Percentiles rank a stretch among this genome's conserved stretches.
phyloP scores from a whole-genome alignment of 2,113 vertebrate genomes.

The Sinocyclocheilus maitianheensis region DNA sequence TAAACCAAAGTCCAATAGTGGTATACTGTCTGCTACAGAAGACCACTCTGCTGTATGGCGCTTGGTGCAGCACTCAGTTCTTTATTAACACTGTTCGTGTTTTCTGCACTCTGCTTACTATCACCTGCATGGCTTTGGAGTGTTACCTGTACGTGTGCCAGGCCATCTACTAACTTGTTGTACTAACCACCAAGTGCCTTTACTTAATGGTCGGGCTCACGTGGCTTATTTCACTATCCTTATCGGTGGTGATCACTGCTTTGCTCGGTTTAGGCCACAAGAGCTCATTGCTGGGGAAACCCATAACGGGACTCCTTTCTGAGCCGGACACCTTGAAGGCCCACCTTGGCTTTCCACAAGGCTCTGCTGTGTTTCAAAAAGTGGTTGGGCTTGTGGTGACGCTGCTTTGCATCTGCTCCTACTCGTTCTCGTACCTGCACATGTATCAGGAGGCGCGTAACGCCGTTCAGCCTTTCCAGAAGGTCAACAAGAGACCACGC shows the following conservation, averaged over 20 bases:
- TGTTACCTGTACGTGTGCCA: conserved; percentile 70
- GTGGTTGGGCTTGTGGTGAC: conserved; percentile 2
- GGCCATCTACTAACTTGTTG: conserved; percentile 62
- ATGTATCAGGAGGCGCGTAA: conserved; percentile 66
- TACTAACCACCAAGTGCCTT: conserved; percentile 59
- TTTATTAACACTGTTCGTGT: conserved; percentile 57
- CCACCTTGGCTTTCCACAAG: conserved; percentile 64
- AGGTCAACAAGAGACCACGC: conserved; percentile 61
- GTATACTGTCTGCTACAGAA: conserved; percentile 57
- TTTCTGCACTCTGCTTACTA: conserved; percentile 62
- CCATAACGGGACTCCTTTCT: conserved; percentile 61
- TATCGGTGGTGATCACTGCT: conserved; percentile 10
- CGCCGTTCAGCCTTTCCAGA: conserved; percentile 64
- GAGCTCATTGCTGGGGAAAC: rapidly evolving
- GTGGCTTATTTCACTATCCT: conserved; percentile 58
- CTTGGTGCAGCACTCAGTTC: conserved; percentile 66
- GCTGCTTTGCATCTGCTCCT: conserved; percentile 57
- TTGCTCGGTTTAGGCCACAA: conserved; percentile 47
- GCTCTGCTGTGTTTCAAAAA: conserved; percentile 58
- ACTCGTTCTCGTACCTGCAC: conserved; percentile 60
- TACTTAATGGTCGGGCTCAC: conserved; percentile 46
- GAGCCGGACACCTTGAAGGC: conserved; percentile 68
- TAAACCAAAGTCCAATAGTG: conserved; percentile 57
- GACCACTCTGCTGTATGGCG: conserved; percentile 50
- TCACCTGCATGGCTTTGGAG: conserved; percentile 71